phyloP scores from a whole-genome alignment of 2,888 invertebrate species.

The Hyposoter didymator region DNA sequence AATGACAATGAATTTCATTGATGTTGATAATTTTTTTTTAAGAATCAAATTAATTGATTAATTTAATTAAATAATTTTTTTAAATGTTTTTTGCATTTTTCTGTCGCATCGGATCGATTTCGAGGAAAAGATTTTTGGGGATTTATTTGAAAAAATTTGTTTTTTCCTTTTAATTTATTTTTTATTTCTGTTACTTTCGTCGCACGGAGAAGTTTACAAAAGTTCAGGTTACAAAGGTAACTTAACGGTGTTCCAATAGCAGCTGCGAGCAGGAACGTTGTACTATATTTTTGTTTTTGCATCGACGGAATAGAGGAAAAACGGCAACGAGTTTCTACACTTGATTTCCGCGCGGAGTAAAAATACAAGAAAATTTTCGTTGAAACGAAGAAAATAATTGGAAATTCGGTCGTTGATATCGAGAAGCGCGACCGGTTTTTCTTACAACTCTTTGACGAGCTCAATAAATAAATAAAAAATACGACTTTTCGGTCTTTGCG shows the following conservation, averaged over 20 bases:
- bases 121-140: no score
- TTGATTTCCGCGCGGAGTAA: slow-evolving; percentile 42
- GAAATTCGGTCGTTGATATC: slow-evolving; percentile 53
- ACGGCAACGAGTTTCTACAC: slow-evolving; percentile 16
- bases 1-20: no score
- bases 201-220: slow-evolving; percentile 19
- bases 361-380: not conserved
- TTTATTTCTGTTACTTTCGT: slow-evolving; percentile 22
- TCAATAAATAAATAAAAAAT: slow-evolving; percentile 75
- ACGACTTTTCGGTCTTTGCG: slow-evolving; percentile 48
- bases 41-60: not conserved
- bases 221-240: slow-evolving; percentile 55
- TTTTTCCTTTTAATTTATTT: slow-evolving; percentile 8
- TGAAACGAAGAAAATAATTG: slow-evolving; percentile 69
- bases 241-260: slow-evolving; percentile 60
- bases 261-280: slow-evolving; percentile 67
- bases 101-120: no score
- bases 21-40: no score
- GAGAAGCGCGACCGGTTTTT: slow-evolving; percentile 45
- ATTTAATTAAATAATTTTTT: no score
- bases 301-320: slow-evolving; percentile 45
- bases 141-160: not conserved
- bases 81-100: no score
- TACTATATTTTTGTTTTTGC: slow-evolving; percentile 50
- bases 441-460: slow-evolving; percentile 62